These are phyloP conservation scores for Euspilapteryx auroguttella DNA, from an alignment of 2,888 invertebrate genomes.

Conservation along the genomic window DNA sequence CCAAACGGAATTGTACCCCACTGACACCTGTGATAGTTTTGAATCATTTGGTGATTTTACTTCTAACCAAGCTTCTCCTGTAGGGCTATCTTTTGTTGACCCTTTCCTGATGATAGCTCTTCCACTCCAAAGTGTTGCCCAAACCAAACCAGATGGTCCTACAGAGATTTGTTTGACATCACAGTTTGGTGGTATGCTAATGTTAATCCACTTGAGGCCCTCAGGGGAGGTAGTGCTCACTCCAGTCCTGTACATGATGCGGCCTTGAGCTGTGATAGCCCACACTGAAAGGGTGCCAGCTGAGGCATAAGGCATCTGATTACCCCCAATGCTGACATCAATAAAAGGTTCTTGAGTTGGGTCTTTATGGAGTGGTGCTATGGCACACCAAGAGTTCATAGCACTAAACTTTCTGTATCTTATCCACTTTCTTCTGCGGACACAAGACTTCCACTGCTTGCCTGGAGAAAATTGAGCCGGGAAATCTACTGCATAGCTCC, in stretches of 20 bases:
- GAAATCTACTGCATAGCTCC: constrained; percentile 93
- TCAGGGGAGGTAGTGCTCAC: constrained; percentile 83
- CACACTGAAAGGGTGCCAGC: constrained; percentile 81
- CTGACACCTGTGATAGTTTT: constrained; percentile 75
- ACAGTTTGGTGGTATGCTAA: constrained; percentile 74
- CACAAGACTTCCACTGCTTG: constrained; percentile 89
- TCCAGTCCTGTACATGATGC: constrained; percentile 85
- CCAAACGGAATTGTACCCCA: constrained; percentile 79
- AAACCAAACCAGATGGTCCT: constrained; percentile 83
- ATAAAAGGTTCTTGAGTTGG: constrained; percentile 92
- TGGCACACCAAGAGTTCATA: constrained; percentile 90
- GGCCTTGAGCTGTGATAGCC: constrained; percentile 90
- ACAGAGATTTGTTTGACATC: constrained; percentile 86
- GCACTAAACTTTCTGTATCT: constrained; percentile 85
- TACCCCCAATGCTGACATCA: constrained; percentile 86
- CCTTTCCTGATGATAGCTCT: constrained; percentile 80
- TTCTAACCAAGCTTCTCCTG: constrained; percentile 78
- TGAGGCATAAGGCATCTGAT: constrained; percentile 75
- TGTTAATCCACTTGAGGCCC: constrained; percentile 81
- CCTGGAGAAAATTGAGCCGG: constrained; percentile 78
- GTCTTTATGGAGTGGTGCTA: constrained; percentile 86
- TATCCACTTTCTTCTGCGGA: constrained; percentile 87
- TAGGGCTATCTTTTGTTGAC: constrained; percentile 74
- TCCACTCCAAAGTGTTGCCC: constrained; percentile 86
- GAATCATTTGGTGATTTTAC: constrained; percentile 72